Evolutionary conservation across 2,797 vertebrate species (phyloP).

Genomic region (Notolabrus celidotus): DNA sequence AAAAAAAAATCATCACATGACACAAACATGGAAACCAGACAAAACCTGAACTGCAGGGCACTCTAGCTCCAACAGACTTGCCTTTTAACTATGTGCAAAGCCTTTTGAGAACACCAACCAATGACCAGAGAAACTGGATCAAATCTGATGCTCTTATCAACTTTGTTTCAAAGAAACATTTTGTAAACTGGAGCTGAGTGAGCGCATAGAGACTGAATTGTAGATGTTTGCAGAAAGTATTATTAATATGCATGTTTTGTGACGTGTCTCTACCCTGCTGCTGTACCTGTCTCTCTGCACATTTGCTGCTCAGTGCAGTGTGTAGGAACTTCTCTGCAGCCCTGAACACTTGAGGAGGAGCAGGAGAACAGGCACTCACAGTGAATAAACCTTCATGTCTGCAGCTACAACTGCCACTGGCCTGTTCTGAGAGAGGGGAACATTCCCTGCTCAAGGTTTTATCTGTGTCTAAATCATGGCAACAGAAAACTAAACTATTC

Average conservation of each 20-base stretch:
- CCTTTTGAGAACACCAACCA: too few species aligned
- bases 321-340: conserved; percentile 30
- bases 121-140: background rate
- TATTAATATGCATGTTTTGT: conserved; percentile 10
- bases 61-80: too few species aligned
- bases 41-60: too few species aligned
- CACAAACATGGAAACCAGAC: too few species aligned
- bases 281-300: conserved; percentile 41
- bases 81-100: too few species aligned
- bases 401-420: conserved; percentile 6
- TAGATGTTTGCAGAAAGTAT: background rate
- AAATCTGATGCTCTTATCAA: background rate
- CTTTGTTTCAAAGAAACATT: background rate
- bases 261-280: conserved; percentile 1
- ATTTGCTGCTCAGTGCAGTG: conserved; percentile 32
- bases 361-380: conserved; percentile 1
- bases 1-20: too few species aligned
- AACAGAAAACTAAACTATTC: conserved; percentile 1
- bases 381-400: conserved; percentile 47
- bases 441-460: conserved; percentile 3
- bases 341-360: conserved; percentile 14
- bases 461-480: background rate
- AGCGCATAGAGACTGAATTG: background rate
- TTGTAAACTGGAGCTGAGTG: background rate
- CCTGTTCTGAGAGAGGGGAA: background rate